A percentile compares a stretch with the other conserved stretches of the same genome.
phyloP scores from a whole-genome alignment of 2,113 vertebrate genomes.

The Ictalurus punctatus region DNA sequence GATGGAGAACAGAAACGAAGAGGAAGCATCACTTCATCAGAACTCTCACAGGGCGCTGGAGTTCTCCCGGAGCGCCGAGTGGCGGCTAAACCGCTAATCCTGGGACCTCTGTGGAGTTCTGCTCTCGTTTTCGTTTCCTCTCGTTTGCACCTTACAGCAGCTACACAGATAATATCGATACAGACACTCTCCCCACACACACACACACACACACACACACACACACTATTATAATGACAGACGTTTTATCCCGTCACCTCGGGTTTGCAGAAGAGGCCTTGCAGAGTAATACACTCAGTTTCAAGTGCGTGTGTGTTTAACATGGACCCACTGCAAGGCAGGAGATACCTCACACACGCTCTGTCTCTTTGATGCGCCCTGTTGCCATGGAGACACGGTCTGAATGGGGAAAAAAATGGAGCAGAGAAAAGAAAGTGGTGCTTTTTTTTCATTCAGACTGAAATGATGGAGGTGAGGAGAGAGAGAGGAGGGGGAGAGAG shows the following conservation, averaged over 20 bases:
- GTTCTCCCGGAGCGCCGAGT: neutral
- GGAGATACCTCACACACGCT: constrained; percentile 20
- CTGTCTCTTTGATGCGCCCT: constrained; percentile 47
- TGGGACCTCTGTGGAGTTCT: neutral
- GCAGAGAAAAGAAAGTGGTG: constrained; percentile 38
- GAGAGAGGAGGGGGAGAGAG: neutral
- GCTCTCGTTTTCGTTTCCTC: neutral
- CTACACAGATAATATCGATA: neutral
- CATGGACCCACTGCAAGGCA: neutral
- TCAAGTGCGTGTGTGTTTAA: constrained; percentile 1
- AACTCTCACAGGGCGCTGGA: neutral
- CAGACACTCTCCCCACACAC: neutral
- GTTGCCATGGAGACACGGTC: constrained; percentile 66
- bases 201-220: neutral
- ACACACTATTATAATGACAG: neutral
- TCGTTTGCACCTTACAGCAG: neutral
- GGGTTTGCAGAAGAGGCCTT: neutral
- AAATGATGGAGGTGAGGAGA: neutral
- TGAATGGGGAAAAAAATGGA: constrained; percentile 52
- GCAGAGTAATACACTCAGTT: constrained; percentile 6
- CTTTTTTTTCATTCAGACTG: constrained; percentile 38
- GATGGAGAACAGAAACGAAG: neutral
- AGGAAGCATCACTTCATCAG: neutral
- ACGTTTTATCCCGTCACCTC: neutral
- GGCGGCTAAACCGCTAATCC: neutral